Evolutionary conservation across 2,888 invertebrate genomes (phyloP), one percentile per base, ranked within the genome.

Genomic region (Pheosia tremula): DNA sequence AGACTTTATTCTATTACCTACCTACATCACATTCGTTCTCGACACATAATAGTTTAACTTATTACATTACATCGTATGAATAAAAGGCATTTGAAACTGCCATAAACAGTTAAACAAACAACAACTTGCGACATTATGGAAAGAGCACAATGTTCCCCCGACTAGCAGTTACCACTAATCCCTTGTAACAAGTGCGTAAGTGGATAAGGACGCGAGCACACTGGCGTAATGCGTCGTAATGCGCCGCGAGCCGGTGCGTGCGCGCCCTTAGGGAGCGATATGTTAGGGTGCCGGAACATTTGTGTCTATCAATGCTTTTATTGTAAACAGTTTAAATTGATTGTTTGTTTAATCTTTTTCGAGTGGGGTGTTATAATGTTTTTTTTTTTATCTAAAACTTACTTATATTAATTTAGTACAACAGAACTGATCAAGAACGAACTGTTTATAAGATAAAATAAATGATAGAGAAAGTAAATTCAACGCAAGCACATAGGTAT

Each of bases 261-360:
- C 61, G 13, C 11, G 47, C 67, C 70, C 72, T 71, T 62, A 62
- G 68, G 69, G 71, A 70, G 59, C 61, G 39, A 60, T 56, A 41
- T 41, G 56, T 24, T 39, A 56, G 56, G 56, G 56, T 8, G 41
- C 41, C 65, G 69, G 65, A 66, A 65, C 75, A 67, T 75, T 73
- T 75, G 71, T 61, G 67, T 66, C 72, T 61, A 68, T 72, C 72
- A 72, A 63, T 66, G 63, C 66, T 67, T 72, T 68, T 68, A 72
- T 75, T 68, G 72, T 73, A 61, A 75, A 69, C 75, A 75, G 64
- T 56, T 67, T 57, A 64, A 62, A 69, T 74, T 67, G 63, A 72
- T 62, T 57, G 67, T 52, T 62, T 67, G 62, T 59, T 69, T 63
- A 55, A 57, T 56, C 63, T 49, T 56, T 43, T 47, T 53, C 24